A percentile compares a stretch with the other conserved stretches of the same genome.
Evolutionary conservation across 2,113 vertebrate genomes (phyloP).

Genomic region (Mus musculus): DNA sequence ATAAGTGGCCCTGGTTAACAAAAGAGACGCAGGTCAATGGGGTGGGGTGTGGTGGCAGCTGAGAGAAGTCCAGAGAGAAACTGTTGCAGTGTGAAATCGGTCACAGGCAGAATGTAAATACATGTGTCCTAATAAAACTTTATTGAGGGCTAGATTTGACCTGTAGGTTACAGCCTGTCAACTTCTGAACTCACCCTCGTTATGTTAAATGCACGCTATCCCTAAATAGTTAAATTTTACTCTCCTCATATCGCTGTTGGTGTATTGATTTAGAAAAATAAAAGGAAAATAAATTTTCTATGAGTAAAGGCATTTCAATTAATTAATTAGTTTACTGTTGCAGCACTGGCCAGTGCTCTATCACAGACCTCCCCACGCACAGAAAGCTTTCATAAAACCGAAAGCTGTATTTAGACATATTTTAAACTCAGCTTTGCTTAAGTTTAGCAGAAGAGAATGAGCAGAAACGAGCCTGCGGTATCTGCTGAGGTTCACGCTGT

Average conservation of each 20-base stretch:
- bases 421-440: constrained; percentile 55
- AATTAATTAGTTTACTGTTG: background rate
- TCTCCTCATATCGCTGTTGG: background rate
- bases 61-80: background rate
- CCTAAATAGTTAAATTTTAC: background rate
- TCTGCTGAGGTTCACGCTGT: background rate
- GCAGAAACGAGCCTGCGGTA: background rate
- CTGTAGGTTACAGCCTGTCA: background rate
- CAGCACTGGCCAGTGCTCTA: background rate
- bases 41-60: background rate
- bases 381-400: constrained; percentile 32
- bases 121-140: constrained; percentile 41
- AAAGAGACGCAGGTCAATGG: fast-evolving
- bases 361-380: background rate
- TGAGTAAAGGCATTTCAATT: background rate
- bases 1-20: background rate
- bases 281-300: constrained; percentile 45
- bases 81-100: background rate
- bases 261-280: constrained; percentile 31
- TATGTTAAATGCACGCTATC: background rate
- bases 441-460: constrained; percentile 54
- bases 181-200: background rate
- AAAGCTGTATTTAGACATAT: constrained; percentile 50
- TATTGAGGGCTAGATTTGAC: constrained; percentile 17
- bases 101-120: background rate